Evolutionary conservation across 2,797 vertebrate genomes (phyloP), one percentile per base, ranked within the genome.

Genomic region (Simalia tracyae): DNA sequence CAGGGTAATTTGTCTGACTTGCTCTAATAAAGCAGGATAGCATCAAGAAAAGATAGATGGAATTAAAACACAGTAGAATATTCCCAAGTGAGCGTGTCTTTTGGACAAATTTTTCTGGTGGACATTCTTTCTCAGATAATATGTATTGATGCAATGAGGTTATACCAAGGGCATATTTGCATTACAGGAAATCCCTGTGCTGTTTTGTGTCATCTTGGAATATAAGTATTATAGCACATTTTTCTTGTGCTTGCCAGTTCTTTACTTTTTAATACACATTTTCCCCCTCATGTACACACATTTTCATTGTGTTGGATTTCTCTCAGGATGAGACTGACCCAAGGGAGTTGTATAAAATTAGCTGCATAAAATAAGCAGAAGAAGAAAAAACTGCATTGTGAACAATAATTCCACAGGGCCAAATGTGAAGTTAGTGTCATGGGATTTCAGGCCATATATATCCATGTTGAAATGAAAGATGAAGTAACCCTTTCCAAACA

Each of bases 1-100:
- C 89, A 90, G 89, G 59, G 66, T 92, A 92, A 66, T 92, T 92
- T 90, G 66, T 81, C 60, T 84, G 84, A 87, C 89, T 76, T 46
- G 50, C 24, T 64, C 59, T 66, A 92, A 86, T 84, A 84, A 90
- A 90, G 68, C 22, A 90, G 57, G 68, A 81, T 46, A 90, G 86
- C 86, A 64, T 88, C 85, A 81, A 84, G 50, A 19, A 92, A 90
- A 90, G 85, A 90, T 87, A 36, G 46, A 87, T 81, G 57, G 68
- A 90, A 90, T 63, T 87, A 60, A 89, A 66, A 84, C 84, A 64
- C 84, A 90, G 84, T 28, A 54, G 64, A 84, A 24, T 10, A 60
- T 93, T 93, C 88, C 66, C 88, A 0, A 0, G 19, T 10, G 36
- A 60, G 31, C 1, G 3, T 64, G 90, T 64, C 54, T 89, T 59